Evolutionary conservation across 1,140 invertebrate species (phyloP).

Genomic region (Gonatopus flavifemur): DNA sequence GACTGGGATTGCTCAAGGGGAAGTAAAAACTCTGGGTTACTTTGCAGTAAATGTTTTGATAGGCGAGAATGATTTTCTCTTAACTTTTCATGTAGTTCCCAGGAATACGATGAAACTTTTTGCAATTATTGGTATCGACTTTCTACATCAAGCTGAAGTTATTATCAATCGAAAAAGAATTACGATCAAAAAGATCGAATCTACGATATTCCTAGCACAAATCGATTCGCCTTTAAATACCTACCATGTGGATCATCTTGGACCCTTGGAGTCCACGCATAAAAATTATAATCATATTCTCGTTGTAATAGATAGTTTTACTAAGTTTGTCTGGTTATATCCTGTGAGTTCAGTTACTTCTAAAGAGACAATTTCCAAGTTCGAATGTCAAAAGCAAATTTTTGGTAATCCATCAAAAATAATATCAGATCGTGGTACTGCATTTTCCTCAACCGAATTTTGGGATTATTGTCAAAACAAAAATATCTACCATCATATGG

Average conservation of each 20-base stretch:
- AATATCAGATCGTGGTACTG: neutral
- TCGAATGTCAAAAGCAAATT: neutral
- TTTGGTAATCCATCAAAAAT: neutral
- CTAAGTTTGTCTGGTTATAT: constrained; percentile 10
- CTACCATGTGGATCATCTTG: constrained; percentile 37
- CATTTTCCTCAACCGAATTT: constrained; percentile 2
- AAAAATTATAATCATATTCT: constrained; percentile 5
- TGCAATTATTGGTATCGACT: neutral
- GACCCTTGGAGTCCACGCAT: neutral
- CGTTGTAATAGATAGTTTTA: neutral
- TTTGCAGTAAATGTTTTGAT: neutral
- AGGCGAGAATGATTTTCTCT: neutral
- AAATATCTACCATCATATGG: neutral
- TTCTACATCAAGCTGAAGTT: neutral
- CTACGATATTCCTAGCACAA: too few species aligned
- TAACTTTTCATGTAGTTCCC: neutral
- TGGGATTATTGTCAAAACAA: neutral
- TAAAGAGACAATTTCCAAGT: neutral
- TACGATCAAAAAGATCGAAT: too few species aligned
- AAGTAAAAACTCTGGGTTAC: neutral
- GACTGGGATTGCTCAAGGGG: neutral
- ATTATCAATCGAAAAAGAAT: neutral
- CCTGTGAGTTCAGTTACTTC: constrained; percentile 7
- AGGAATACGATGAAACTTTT: neutral
- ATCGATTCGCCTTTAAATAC: too few species aligned